Evolutionary conservation across 2,888 invertebrate species (phyloP).

Genomic region (Aricia artaxerxes): DNA sequence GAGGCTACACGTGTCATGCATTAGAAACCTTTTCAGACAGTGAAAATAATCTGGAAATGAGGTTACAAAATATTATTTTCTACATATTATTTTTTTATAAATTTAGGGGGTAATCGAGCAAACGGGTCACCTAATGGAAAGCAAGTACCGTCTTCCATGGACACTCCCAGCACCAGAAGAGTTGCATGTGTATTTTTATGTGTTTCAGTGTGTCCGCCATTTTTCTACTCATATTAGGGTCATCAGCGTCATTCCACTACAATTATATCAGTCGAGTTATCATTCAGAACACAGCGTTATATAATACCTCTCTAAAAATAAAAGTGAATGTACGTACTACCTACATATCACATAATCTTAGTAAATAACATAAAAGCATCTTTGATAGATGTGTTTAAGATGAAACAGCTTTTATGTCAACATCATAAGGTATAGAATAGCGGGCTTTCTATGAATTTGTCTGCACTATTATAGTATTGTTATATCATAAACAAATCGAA

Average conservation of each 20-base stretch:
- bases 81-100: not conserved
- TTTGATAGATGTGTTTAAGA: constrained; percentile 35
- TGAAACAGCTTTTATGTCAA: too few relatives aligned
- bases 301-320: constrained; percentile 52
- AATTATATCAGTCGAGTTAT: constrained; percentile 28
- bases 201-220: not conserved
- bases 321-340: constrained; percentile 72
- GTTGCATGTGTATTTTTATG: not conserved
- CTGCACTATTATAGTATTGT: not conserved
- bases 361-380: constrained; percentile 51
- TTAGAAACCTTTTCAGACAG: not conserved
- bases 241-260: not conserved
- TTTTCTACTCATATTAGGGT: not conserved
- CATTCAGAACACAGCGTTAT: constrained; percentile 30
- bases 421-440: not conserved
- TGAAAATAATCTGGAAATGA: not conserved
- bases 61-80: not conserved
- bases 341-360: constrained; percentile 54
- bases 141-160: too few relatives aligned
- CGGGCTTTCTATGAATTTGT: not conserved
- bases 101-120: too few relatives aligned
- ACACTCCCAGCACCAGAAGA: too few relatives aligned
- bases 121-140: too few relatives aligned
- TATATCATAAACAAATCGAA: not conserved
- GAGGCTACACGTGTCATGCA: too few relatives aligned